A percentile compares a stretch with the other conserved stretches of the same genome.
These are phyloP conservation scores for Clunio marinus DNA, from an alignment of 2,888 invertebrate genomes.

Conservation along the genomic window DNA sequence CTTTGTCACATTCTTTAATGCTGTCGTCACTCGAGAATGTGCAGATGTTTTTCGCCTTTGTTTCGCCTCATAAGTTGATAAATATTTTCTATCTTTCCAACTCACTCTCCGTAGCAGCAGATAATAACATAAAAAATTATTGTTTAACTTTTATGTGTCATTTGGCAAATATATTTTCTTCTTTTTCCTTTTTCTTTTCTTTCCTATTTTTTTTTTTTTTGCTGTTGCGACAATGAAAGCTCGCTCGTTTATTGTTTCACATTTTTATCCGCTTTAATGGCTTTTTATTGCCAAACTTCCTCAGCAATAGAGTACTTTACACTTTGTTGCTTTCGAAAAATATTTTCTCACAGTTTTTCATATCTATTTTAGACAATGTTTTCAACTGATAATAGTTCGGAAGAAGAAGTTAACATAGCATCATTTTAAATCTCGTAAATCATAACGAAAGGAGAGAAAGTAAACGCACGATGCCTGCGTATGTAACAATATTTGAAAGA, in stretches of 20 bases:
- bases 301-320: slow-evolving; percentile 27
- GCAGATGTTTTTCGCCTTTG: slow-evolving; percentile 13
- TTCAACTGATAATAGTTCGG: not conserved
- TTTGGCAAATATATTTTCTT: slow-evolving; percentile 14
- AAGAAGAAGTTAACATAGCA: too few species aligned
- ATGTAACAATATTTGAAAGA: too few species aligned
- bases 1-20: not conserved
- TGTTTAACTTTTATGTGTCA: slow-evolving; percentile 24
- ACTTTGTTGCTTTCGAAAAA: slow-evolving; percentile 31
- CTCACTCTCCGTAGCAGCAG: not conserved
- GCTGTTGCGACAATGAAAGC: not conserved
- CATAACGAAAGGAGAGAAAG: too few species aligned
- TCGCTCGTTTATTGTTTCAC: slow-evolving; percentile 31
- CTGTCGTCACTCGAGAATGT: not conserved
- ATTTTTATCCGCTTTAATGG: slow-evolving; percentile 37
- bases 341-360: not conserved
- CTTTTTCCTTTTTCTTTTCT: too few species aligned
- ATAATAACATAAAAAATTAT: slow-evolving; percentile 24
- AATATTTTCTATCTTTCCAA: not conserved
- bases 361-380: not conserved
- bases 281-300: slow-evolving; percentile 36
- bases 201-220: not conserved
- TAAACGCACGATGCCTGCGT: too few species aligned
- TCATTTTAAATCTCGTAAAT: too few species aligned
- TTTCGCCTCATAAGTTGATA: slow-evolving; percentile 13